Percentiles rank a stretch among this genome's conserved stretches.
Conservation (phyloP, 1,140 invertebrate species). For the Magallana gigas region DNA sequence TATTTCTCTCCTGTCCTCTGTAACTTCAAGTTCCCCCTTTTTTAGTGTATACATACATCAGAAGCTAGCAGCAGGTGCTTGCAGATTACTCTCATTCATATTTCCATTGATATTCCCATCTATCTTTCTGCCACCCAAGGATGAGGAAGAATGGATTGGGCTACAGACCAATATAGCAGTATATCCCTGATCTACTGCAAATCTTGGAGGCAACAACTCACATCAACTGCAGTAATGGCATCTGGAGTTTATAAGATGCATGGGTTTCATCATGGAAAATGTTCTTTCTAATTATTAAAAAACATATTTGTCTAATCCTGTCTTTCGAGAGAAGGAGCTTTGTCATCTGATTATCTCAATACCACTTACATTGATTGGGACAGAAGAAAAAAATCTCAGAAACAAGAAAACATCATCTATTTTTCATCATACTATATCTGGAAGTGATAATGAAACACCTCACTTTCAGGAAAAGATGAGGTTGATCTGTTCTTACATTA, state of each 20-base stretch:
- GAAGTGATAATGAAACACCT: conserved; percentile 23
- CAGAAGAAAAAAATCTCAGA: background rate
- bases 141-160: background rate
- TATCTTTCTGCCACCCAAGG: conserved; percentile 20
- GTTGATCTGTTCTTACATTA: background rate
- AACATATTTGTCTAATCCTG: background rate
- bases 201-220: background rate
- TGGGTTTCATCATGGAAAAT: background rate
- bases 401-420: conserved; percentile 14
- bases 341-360: background rate
- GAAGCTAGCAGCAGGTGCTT: background rate
- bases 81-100: background rate
- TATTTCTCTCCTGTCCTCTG: background rate
- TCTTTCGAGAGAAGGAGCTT: background rate
- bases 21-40: no score
- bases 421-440: conserved; percentile 8
- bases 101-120: background rate
- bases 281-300: background rate
- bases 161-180: background rate
- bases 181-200: background rate
- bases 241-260: background rate
- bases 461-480: background rate
- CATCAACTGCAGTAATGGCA: background rate
- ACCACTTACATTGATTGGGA: background rate
- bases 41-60: background rate